Conservation (phyloP, 1,140 invertebrate genomes). For the Ceratosolen solmsi region DNA sequence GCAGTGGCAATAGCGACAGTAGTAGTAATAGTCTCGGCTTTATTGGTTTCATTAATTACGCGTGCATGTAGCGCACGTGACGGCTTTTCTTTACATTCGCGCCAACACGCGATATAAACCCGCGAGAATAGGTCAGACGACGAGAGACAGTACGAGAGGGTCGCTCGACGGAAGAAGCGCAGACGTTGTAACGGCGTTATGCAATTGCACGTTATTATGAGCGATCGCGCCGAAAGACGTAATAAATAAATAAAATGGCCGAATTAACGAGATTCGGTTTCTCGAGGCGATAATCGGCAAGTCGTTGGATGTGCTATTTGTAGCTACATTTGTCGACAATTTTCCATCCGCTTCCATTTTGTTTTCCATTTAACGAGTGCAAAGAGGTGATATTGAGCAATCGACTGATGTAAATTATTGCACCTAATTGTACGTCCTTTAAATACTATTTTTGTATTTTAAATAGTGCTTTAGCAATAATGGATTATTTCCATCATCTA, state of each 20-base stretch:
- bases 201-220: not conserved
- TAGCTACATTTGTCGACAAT: no score
- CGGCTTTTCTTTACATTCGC: conserved; percentile 20
- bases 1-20: no score
- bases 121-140: not conserved
- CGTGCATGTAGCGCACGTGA: conserved; percentile 57
- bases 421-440: no score
- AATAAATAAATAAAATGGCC: not conserved
- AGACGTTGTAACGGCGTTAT: not conserved
- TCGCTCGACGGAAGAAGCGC: not conserved
- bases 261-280: not conserved
- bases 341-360: no score
- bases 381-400: no score
- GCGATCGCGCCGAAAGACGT: not conserved
- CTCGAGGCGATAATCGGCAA: not conserved
- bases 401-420: no score
- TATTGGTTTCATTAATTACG: conserved; percentile 73
- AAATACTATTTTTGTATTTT: no score
- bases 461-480: no score
- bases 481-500: no score
- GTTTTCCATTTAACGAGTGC: no score
- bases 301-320: not conserved
- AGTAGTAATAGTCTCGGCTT: conserved; percentile 55
- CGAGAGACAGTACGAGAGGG: not conserved
- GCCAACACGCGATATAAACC: not conserved